phyloP scores from a whole-genome alignment of 2,888 invertebrate species.

The Lordiphosa fenestrarum region DNA sequence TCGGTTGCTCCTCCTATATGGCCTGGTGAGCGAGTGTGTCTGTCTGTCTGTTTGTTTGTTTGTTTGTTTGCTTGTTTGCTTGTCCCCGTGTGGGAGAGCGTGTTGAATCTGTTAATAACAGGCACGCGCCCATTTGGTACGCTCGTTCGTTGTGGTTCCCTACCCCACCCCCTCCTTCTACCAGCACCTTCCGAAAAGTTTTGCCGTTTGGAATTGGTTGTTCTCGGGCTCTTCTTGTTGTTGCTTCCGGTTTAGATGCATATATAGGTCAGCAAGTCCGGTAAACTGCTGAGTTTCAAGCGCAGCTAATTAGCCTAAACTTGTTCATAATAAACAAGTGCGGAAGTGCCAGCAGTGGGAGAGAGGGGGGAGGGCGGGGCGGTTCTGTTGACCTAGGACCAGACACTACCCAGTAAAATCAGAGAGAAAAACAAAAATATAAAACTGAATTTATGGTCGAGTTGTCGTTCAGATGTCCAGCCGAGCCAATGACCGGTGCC shows the following conservation, averaged over 20 bases:
- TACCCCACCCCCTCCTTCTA: neutral
- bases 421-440: too few relatives aligned
- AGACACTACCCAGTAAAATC: too few relatives aligned
- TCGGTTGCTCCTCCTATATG: conserved; percentile 1
- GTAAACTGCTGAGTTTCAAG: conserved; percentile 42
- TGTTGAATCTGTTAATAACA: conserved; percentile 67
- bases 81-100: conserved; percentile 30
- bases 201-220: conserved; percentile 1
- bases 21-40: conserved; percentile 5
- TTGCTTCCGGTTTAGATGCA: conserved; percentile 47
- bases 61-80: conserved; percentile 17
- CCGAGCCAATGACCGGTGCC: conserved; percentile 13
- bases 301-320: conserved; percentile 59
- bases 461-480: conserved; percentile 15
- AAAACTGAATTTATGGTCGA: too few relatives aligned
- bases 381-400: too few relatives aligned
- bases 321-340: conserved; percentile 29
- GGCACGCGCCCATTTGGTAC: conserved; percentile 62
- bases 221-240: conserved; percentile 3
- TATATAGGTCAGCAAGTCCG: conserved; percentile 33
- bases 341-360: conserved; percentile 5
- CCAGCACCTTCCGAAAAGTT: neutral
- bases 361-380: neutral
- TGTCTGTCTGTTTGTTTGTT: conserved; percentile 1
- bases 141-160: conserved; percentile 14